A percentile compares a stretch with the other conserved stretches of the same genome.
phyloP scores from a whole-genome alignment of 2,888 invertebrate genomes.

The Alentia gelatinosa region DNA sequence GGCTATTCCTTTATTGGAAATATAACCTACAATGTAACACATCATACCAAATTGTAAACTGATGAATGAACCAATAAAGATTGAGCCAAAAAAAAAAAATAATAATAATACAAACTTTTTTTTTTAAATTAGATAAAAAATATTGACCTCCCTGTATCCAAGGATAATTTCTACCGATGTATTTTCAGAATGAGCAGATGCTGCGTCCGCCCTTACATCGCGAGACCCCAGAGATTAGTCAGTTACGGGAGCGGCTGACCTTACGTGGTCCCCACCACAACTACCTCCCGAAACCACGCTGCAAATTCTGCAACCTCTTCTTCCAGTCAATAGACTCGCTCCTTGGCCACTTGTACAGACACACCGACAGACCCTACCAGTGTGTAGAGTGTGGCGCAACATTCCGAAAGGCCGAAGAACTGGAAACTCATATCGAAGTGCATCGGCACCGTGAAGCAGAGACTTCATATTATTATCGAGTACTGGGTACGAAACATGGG shows the following conservation, averaged over 20 bases:
- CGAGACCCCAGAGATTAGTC: background rate
- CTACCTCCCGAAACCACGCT: slow-evolving; percentile 45
- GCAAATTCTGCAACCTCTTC: slow-evolving; percentile 46
- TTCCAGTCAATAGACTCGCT: background rate
- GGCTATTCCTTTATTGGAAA: too few relatives aligned
- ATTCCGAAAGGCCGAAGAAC: slow-evolving; percentile 1
- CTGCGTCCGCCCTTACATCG: background rate
- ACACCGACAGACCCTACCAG: slow-evolving; percentile 43
- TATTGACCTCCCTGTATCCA: too few relatives aligned
- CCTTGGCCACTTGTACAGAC: slow-evolving; percentile 14
- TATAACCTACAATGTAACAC: too few relatives aligned
- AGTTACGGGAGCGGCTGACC: background rate
- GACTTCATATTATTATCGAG: background rate
- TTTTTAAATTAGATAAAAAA: too few relatives aligned
- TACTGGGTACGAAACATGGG: background rate
- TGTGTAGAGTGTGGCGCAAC: slow-evolving; percentile 35
- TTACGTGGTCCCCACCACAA: slow-evolving; percentile 44
- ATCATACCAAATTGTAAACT: too few relatives aligned
- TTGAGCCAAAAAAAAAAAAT: too few relatives aligned
- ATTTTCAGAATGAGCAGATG: slow-evolving; percentile 10
- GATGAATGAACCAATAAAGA: too few relatives aligned
- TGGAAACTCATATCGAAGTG: slow-evolving; percentile 13
- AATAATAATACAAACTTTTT: too few relatives aligned
- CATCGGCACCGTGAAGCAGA: background rate
- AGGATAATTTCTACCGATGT: background rate